Base-by-base conservation (phyloP, 1,140 invertebrate genomes). In the Drosophila simulans region DNA sequence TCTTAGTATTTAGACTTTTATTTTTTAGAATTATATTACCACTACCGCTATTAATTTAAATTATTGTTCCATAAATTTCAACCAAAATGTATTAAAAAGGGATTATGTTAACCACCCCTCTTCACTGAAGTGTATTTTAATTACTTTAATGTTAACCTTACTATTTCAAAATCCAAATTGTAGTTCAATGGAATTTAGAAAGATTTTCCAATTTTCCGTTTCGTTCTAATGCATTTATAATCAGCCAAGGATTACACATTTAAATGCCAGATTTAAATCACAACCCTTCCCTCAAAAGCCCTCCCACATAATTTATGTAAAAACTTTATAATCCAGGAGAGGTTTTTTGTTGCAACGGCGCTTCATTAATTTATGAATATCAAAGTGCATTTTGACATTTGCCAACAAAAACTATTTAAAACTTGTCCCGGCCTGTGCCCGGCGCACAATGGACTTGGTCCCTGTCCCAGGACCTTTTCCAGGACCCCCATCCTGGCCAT, bases 341-440 rank as follows among this genome's bases (percentile, higher is more conserved):
- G 79, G 64, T 80, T 77, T 79, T 79, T 76, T 76, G 52, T 77
- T 88, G 42, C 54, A 78, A 65, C 51, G 55, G 75, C 55, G 76
- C 57, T 90, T 89, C 69, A 90, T 90, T 90, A 89, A 89, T 89
- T 89, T 89, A 89, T 89, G 84, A 89, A 90, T 89, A 84, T 70
- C 66, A 89, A 89, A 90, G 89, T 80, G 68, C 80, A 83, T 84
- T 76, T 72, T 84, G 84, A 89, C 84, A 80, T 89, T 77, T 78
- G 77, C 77, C 77, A 83, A 71, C 72, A 84, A 80, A 89, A 88
- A 88, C 84, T 88, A 88, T 89, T 88, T 77, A 84, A 89, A 88
- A 89, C 84, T 88, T 80, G 70, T 73, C 42, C 49, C 31, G 34
- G 31, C 31, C 45, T 39, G 37, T 31, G 45, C 22, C 20, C 27